Percentiles rank a stretch among this genome's conserved stretches.
Conservation (phyloP, 2,797 vertebrate species). For the Dendrocincla tyrannina region DNA sequence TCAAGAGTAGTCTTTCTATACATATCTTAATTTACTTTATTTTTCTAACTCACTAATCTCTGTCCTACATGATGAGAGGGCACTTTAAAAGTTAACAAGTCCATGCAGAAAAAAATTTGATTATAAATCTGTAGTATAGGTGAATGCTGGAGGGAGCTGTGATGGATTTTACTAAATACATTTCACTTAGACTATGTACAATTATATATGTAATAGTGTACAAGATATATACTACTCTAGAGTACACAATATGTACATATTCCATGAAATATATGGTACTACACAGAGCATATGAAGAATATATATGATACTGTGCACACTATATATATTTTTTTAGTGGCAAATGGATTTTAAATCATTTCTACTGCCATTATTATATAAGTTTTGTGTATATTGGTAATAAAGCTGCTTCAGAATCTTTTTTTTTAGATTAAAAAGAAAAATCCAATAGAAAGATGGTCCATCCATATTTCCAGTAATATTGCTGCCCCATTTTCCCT, state of each 20-base stretch:
- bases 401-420: constrained; percentile 1
- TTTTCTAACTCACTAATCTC: not conserved
- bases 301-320: not conserved
- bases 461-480: constrained; percentile 64
- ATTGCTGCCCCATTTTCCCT: constrained; percentile 57
- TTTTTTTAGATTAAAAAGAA: constrained; percentile 27
- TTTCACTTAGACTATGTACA: not conserved
- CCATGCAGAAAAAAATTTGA: not conserved
- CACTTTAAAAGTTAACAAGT: not conserved
- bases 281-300: not conserved
- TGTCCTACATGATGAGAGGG: not conserved
- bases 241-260: not conserved
- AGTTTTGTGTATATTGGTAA: not conserved
- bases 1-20: not conserved
- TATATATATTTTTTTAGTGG: not conserved
- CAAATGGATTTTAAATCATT: not conserved
- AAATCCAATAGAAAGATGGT: constrained; percentile 39
- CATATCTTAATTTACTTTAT: not conserved
- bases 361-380: not conserved
- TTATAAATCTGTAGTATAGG: not conserved
- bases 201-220: not conserved
- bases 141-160: not conserved
- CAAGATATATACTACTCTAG: not conserved
- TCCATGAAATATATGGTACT: not conserved
- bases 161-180: not conserved